Percentiles rank a stretch among this genome's conserved stretches.
These are phyloP conservation scores for Drymonia ruficornis DNA, from an alignment of 2,888 invertebrate genomes.

Conservation along the genomic window DNA sequence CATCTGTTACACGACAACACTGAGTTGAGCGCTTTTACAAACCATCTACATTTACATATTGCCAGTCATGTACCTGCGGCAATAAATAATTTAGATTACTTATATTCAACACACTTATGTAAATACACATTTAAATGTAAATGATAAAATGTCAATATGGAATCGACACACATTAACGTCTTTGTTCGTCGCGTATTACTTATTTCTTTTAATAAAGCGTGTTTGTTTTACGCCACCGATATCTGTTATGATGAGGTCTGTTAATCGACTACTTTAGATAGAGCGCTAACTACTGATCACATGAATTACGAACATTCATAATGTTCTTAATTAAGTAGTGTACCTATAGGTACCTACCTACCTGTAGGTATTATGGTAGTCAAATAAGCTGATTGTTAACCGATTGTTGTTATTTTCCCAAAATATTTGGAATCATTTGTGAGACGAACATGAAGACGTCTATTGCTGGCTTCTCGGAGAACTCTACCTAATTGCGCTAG, in stretches of 20 bases:
- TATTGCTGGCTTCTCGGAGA: too few species aligned
- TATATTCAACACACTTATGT: constrained; percentile 3
- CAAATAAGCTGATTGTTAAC: too few species aligned
- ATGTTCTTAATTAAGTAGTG: too few species aligned
- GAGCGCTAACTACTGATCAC: neutral
- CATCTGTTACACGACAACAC: constrained; percentile 38
- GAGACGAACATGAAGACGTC: too few species aligned
- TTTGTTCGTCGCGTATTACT: neutral
- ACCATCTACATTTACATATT: neutral
- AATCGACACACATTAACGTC: neutral
- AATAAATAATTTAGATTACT: neutral
- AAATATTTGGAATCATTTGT: too few species aligned
- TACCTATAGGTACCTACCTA: too few species aligned
- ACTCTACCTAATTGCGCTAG: too few species aligned
- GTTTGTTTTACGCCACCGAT: constrained; percentile 9
- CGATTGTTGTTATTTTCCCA: too few species aligned
- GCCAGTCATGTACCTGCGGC: neutral
- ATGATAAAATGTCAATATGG: constrained; percentile 3
- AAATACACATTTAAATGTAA: neutral
- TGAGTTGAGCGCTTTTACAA: neutral
- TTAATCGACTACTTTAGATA: neutral
- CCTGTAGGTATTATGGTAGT: too few species aligned
- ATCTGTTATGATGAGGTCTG: neutral
- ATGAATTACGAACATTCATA: too few species aligned
- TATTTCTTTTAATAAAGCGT: neutral